These are phyloP conservation scores for Polymixis flavicincta DNA, from an alignment of 2,888 invertebrate species.

Conservation along the genomic window DNA sequence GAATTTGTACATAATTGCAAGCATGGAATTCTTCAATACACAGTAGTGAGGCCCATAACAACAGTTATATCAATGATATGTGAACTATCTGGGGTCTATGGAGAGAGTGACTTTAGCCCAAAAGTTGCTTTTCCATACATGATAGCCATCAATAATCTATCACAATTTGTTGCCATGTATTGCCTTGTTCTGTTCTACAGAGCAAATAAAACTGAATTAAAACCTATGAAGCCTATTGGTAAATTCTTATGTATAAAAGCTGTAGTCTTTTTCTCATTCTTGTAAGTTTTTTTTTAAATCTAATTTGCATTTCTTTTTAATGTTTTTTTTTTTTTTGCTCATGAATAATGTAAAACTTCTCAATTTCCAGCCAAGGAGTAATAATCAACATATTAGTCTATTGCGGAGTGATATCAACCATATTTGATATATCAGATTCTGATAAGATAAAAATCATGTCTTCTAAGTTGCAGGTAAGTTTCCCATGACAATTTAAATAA, in stretches of 20 bases:
- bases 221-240: slow-evolving; percentile 97
- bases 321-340: too few species aligned
- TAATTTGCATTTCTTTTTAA: too few species aligned
- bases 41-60: slow-evolving; percentile 96
- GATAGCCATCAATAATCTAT: slow-evolving; percentile 96
- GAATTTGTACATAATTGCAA: slow-evolving; percentile 98
- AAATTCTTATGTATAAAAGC: slow-evolving; percentile 99
- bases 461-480: slow-evolving; percentile 94
- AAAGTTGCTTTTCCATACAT: slow-evolving; percentile 97
- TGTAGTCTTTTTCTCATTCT: slow-evolving; percentile 99
- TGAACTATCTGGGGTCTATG: slow-evolving; percentile 95
- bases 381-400: slow-evolving; percentile 96
- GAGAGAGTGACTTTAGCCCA: slow-evolving; percentile 97
- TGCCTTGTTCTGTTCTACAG: slow-evolving; percentile 98
- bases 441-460: slow-evolving; percentile 94
- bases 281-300: slow-evolving; percentile 93
- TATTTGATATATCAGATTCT: slow-evolving; percentile 93
- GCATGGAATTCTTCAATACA: slow-evolving; percentile 98
- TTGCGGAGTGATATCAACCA: slow-evolving; percentile 94
- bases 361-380: slow-evolving; percentile 95
- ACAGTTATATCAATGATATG: slow-evolving; percentile 97
- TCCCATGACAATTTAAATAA: slow-evolving; percentile 14
- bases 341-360: slow-evolving; percentile 19
- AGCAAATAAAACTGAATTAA: slow-evolving; percentile 96
- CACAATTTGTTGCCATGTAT: slow-evolving; percentile 99